A percentile compares a stretch with the other conserved stretches of the same genome.
phyloP scores from a whole-genome alignment of 2,797 vertebrate species.

The Somateria mollissima region DNA sequence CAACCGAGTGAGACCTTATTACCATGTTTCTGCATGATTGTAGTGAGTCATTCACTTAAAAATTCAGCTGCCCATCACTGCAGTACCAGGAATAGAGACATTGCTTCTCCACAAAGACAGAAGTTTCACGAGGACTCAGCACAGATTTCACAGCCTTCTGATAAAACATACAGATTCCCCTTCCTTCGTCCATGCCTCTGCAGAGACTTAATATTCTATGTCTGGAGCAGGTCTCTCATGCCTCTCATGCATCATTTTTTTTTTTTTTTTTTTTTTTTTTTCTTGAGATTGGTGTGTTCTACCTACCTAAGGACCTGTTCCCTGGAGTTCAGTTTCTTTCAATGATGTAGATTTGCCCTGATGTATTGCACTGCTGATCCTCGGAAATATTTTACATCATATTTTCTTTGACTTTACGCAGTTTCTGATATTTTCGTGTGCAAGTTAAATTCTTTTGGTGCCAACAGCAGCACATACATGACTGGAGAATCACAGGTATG shows the following conservation, averaged over 20 bases:
- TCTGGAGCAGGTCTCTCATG: neutral
- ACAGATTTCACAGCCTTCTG: neutral
- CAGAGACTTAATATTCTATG: neutral
- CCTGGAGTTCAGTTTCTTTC: neutral
- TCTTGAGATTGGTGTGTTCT: neutral
- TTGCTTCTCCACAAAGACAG: conserved; percentile 15
- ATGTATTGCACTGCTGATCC: neutral
- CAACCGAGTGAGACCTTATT: conserved; percentile 45
- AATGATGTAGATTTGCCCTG: neutral
- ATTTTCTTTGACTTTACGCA: neutral
- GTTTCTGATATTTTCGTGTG: neutral
- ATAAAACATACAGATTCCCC: neutral
- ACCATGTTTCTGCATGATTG: conserved; percentile 34
- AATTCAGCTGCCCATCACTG: conserved; percentile 49
- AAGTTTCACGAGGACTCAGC: neutral
- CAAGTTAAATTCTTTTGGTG: neutral
- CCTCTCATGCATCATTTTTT: neutral
- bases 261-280: no score
- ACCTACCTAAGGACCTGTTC: neutral
- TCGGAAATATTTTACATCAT: neutral
- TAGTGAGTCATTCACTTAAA: conserved; percentile 67
- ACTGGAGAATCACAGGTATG: neutral
- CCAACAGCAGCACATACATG: neutral
- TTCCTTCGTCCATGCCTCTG: neutral
- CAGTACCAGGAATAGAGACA: conserved; percentile 31